Conservation (phyloP, 1,140 invertebrate species). For the Drosophila prosaltans region DNA sequence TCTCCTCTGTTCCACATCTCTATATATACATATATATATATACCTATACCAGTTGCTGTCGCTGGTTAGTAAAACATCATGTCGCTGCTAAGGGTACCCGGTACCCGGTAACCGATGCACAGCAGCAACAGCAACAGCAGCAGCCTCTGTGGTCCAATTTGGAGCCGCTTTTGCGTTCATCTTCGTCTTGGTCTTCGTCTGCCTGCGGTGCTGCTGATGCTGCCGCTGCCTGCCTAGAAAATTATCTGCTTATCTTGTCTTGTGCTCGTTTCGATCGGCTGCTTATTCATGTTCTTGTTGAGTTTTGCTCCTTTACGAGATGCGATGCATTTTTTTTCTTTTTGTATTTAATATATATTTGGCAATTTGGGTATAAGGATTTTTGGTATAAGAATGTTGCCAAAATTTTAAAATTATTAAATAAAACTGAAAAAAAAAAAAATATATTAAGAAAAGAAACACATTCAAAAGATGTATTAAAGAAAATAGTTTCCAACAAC, state of each 20-base stretch:
- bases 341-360: neutral
- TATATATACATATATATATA: too few species aligned
- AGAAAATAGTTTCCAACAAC: too few species aligned
- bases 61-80: constrained; percentile 80
- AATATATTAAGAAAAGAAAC: too few species aligned
- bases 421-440: too few species aligned
- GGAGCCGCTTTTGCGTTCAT: constrained; percentile 45
- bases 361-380: neutral
- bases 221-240: constrained; percentile 74
- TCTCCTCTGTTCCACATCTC: neutral
- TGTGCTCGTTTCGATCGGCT: constrained; percentile 77
- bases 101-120: constrained; percentile 47
- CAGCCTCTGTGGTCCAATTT: constrained; percentile 79
- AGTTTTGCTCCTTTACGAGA: constrained; percentile 25
- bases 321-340: neutral
- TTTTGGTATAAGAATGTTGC: neutral
- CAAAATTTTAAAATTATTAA: neutral
- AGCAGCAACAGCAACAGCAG: constrained; percentile 14
- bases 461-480: too few species aligned
- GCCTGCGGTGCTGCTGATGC: constrained; percentile 20
- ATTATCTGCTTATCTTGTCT: constrained; percentile 82
- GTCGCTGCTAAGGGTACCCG: constrained; percentile 72
- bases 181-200: neutral
- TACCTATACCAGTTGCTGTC: constrained; percentile 41
- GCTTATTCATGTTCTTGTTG: constrained; percentile 76